Evolutionary conservation across 1,140 invertebrate genomes (phyloP), one percentile per base, ranked within the genome.

Genomic region (Mylabris phalerata): DNA sequence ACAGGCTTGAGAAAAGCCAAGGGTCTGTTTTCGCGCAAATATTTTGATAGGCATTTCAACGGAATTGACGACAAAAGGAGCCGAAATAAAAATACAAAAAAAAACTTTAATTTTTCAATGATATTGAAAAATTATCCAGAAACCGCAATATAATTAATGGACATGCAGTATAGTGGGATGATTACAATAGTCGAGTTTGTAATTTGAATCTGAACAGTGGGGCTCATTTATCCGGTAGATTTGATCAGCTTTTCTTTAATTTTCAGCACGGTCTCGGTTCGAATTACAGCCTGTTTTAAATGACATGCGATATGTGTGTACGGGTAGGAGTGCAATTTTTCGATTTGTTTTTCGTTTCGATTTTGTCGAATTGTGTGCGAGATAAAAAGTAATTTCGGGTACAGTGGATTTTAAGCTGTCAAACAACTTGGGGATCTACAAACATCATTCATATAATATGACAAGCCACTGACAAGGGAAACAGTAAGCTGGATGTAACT

Each of bases 241-340:
- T 70, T 70, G 68, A 67, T 70, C 66, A 70, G 68, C 68, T 70
- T 70, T 70, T 67, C 66, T 68, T 70, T 64, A 68, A 70, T 67
- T 70, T 68, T 68, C 58, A 59, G 59, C 60, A 64, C 55, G 45
- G 60, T 48, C 41, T 9, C 11, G 47, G 26, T 42, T 62, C 55
- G 38, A 62, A 62, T 62, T 62, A 64, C 65, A 10, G 19, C 60
- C 41, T 48, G 50, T 59, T 65, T 60, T 10, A 60, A 57, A 44
- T 26, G 64, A 54, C 40, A 63, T 59, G 55, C 32, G 64, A 66
- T 66, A 61, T 52, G 47, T 46, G 42, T 47, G 43, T 60, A 60
- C 47, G 61, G 50, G 42, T 61, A 49, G 47, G 13, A 48, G 38
- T 11, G 24, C 26, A 26, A 24, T 19, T 42, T 52, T 52, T 52